phyloP scores from a whole-genome alignment of 2,797 vertebrate genomes.

The Orestias chungarensis region DNA sequence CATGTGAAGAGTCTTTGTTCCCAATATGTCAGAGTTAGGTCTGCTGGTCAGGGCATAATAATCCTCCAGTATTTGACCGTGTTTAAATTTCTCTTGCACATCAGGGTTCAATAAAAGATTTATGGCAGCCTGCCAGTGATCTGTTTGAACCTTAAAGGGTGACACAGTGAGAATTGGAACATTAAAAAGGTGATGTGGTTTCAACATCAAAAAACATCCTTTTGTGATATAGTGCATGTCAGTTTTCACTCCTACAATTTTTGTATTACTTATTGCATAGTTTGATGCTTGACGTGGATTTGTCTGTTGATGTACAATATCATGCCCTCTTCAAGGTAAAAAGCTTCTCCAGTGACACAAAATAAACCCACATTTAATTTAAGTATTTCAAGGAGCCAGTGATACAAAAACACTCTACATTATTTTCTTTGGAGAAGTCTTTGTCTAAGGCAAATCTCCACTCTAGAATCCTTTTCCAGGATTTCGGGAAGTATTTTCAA shows the following conservation, averaged over 20 bases:
- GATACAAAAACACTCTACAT: too few species aligned
- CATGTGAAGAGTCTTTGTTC: conserved; percentile 14
- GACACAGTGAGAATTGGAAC: conserved; percentile 49
- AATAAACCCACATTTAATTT: too few species aligned
- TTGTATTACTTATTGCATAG: not conserved
- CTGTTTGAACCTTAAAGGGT: conserved; percentile 54
- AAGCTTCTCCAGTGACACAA: too few species aligned
- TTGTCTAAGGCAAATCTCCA: too few species aligned
- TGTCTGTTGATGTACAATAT: too few species aligned
- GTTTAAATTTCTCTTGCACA: conserved; percentile 55
- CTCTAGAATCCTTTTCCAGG: too few species aligned
- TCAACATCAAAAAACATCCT: conserved; percentile 5
- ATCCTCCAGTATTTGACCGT: conserved; percentile 65
- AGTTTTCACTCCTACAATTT: not conserved
- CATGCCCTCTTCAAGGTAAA: too few species aligned
- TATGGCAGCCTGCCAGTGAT: conserved; percentile 58
- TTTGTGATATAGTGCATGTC: not conserved
- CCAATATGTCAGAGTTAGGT: conserved; percentile 22
- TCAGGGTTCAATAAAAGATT: conserved; percentile 69
- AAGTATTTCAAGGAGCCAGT: too few species aligned
- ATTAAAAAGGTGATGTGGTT: conserved; percentile 38
- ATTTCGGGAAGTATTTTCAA: too few species aligned
- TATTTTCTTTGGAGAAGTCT: too few species aligned
- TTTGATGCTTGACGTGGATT: too few species aligned
- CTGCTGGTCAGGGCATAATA: conserved; percentile 44